Base-by-base conservation (phyloP, 2,888 invertebrate species). In the Lamellibrachia columna region DNA sequence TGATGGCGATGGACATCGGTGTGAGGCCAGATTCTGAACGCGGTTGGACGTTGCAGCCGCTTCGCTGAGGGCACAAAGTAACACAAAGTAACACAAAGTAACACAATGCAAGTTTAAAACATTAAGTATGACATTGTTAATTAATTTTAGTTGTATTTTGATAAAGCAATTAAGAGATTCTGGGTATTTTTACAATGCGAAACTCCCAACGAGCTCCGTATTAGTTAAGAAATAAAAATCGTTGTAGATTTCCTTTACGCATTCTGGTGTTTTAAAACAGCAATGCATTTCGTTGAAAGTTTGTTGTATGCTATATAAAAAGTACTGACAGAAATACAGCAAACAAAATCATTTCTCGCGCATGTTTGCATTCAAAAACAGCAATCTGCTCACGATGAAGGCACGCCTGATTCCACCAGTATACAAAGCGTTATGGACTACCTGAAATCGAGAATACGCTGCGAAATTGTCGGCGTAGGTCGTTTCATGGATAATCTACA, bases 1-100 rank as follows among this genome's bases (percentile, higher is more conserved):
- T 95, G 52, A 96, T 95, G n/a, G 96, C 96, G 2, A 96, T 94
- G 1, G 95, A 94, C 95, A 96, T 95, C 58, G 95, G 94, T 2
- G 96, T 96, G 3, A 96, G 94, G 7, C 96, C 96, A 52, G 94
- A 93, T 91, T 95, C 94, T 90, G 95, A 95, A 91, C 94, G 94
- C 7, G 95, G 94, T 90, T 95, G 94, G 55, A 95, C 93, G 91
- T 95, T 95, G 91, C 75, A 95, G 94, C 53, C 94, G 93, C 91
- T 94, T 95, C 91, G 90, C 40, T 11, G 75, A 75, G 22, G 75
- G 75, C 75, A 22, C 15, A 6, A 75, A 75, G 75, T 75, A 75
- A 3, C 15, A n/a, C 75, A 75, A 22, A n/a, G n/a, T n/a, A n/a
- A n/a, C 75, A 22, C 15, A 6, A 75, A 75, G 75, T 75, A 75